Base-by-base conservation (phyloP, 1,140 invertebrate genomes). In the Drosophila malerkotliana region DNA sequence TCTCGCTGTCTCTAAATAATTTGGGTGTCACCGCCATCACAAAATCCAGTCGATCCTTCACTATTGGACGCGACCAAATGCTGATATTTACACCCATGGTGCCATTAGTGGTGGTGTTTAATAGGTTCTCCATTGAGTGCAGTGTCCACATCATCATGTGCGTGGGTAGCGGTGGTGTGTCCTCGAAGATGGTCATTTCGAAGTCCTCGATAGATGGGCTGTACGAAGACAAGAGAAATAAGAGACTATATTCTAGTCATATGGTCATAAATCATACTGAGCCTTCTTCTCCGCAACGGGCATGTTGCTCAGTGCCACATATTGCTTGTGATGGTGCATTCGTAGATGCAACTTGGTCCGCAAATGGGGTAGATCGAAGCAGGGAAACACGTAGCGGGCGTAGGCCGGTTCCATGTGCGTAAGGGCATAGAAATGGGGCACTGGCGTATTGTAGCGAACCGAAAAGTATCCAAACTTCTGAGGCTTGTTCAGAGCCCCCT, bases 301-400 rank as follows among this genome's bases (percentile, higher is more conserved):
- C 96, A 97, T 98, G 85, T 98, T 98, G 51, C 96, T 97, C 7
- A 98, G 92, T 0, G 95, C 93, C 0, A 92, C 94, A 79, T 94
- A 95, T 6, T 94, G 92, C 41, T 93, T 90, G 21, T 93, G 91
- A 57, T 95, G 94, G 1, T 94, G 94, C 21, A 98, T 91, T 14
- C 92, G 94, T 12, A 98, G 93, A 12, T 92, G 92, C 87, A 97
- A 99, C 2, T 93, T 95, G 0, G 98, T 96, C 90, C 99, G 98
- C 80, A 97, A 94, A 1, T 92, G 93, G 0, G 98, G 98, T 85
- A 98, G 98, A 87, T 99, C 98, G 85, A 98, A 98, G 92, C 97
- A 99, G 0, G 98, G 98, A 90, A 98, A 98, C 0, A 95, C 97
- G 55, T 95, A 94, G 49, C 97, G 93, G 1, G 98, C 98, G 73